Percentiles rank a stretch among this genome's conserved stretches.
Conservation (phyloP, 1,140 invertebrate species). For the Onthophagus taurus region DNA sequence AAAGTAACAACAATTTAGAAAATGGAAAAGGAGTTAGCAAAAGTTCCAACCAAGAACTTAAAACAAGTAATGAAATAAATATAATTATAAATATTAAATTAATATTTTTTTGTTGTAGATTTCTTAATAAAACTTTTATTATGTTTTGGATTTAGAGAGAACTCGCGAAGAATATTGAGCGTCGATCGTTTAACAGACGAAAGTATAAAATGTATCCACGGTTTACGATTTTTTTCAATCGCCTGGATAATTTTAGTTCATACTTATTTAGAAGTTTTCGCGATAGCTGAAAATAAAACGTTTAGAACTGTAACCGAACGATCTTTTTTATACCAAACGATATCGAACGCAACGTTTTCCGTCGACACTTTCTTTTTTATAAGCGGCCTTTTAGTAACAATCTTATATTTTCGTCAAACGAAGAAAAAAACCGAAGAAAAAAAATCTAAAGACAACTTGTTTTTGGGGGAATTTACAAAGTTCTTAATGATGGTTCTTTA, state of each 20-base stretch:
- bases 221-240: slow-evolving; percentile 73
- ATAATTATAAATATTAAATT: no score
- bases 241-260: slow-evolving; percentile 91
- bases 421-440: slow-evolving; percentile 32
- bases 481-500: slow-evolving; percentile 52
- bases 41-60: not conserved
- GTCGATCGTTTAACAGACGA: slow-evolving; percentile 48
- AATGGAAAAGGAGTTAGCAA: slow-evolving; percentile 1
- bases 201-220: slow-evolving; percentile 69
- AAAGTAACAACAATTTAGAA: slow-evolving; percentile 8
- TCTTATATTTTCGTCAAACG: slow-evolving; percentile 57
- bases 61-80: no score
- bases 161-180: slow-evolving; percentile 51
- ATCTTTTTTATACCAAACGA: slow-evolving; percentile 71
- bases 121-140: slow-evolving; percentile 30
- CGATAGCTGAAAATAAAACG: slow-evolving; percentile 68
- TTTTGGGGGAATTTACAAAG: slow-evolving; percentile 31
- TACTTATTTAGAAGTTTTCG: slow-evolving; percentile 72
- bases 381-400: slow-evolving; percentile 67
- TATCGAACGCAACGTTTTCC: slow-evolving; percentile 82
- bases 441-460: not conserved
- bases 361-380: slow-evolving; percentile 91
- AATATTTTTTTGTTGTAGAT: no score
- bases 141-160: slow-evolving; percentile 43
- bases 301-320: slow-evolving; percentile 64